Base-by-base conservation (phyloP, 1,140 invertebrate species). In the Cheumatopsyche charites region DNA sequence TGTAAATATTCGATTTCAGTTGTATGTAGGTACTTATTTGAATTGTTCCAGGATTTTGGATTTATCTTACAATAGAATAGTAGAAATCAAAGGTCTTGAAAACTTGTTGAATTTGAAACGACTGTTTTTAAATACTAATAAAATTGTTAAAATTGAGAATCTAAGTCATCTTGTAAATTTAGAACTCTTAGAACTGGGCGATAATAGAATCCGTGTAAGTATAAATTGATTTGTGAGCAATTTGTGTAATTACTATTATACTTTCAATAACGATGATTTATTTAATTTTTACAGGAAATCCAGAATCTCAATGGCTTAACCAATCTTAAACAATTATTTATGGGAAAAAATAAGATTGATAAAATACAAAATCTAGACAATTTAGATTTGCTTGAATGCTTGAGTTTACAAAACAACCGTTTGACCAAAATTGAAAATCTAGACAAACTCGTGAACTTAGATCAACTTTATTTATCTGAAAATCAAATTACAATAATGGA, bases 311-410 rank as follows among this genome's bases (percentile, higher is more conserved):
- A 93, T 25, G 88, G 87, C 15, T 80, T 97, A 23, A 84, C 84
- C 13, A 90, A 90, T 77, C 82, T 98, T 19, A 89, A 87, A 17
- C 88, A 90, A 78, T 82, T 98, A 1, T 97, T 91, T 82, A 82
- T 99, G 58, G 97, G 97, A 0, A 99, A 98, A 81, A 99, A 99
- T 81, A 99, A 98, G 87, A 96, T 99, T 67, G 85, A 86, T 0
- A 92, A 93, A 84, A 91, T 99, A 49, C 86, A 96, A 79, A 95
- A 97, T 79, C 80, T 99, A 12, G 90, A 91, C 49, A 84, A 84
- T n/a, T 82, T 99, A 17, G 83, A 83, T 4, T 90, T 92, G 70
- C 84, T 99, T 25, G 88, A 89, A 73, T 88, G 95, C 70, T 81
- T 99, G 2, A 97, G 96, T 80, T 78, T 98, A 21, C 96, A 97